A percentile compares a stretch with the other conserved stretches of the same genome.
Conservation (phyloP, 2,113 vertebrate species). For the Syrmaticus mikado region DNA sequence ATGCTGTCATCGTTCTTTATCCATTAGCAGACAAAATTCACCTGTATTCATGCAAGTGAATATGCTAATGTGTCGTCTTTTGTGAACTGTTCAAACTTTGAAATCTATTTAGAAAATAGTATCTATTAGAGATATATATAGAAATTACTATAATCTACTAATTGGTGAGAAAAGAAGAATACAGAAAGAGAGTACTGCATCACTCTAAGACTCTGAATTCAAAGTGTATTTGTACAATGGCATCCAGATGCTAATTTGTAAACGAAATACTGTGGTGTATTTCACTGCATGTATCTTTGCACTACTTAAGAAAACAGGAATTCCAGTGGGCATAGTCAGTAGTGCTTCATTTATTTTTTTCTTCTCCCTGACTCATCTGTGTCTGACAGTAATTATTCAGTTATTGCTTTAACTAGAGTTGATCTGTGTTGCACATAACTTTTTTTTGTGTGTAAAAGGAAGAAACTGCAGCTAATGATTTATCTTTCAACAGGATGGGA, state of each 20-base stretch:
- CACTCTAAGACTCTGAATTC: neutral
- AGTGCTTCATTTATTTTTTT: neutral
- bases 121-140: neutral
- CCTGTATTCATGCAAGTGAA: neutral
- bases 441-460: neutral
- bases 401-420: neutral
- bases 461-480: neutral
- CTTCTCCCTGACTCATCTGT: neutral
- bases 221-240: neutral
- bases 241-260: neutral
- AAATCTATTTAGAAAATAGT: neutral
- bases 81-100: neutral
- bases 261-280: neutral
- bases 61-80: neutral
- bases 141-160: neutral
- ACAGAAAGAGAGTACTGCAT: neutral
- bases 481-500: slow-evolving; percentile 87
- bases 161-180: neutral
- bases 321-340: neutral
- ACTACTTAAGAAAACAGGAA: neutral
- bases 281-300: neutral
- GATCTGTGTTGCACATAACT: neutral
- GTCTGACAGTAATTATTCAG: neutral
- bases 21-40: neutral
- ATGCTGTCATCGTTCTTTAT: neutral